Conservation (phyloP, 2,888 invertebrate species). For the Eupithecia vulgata region DNA sequence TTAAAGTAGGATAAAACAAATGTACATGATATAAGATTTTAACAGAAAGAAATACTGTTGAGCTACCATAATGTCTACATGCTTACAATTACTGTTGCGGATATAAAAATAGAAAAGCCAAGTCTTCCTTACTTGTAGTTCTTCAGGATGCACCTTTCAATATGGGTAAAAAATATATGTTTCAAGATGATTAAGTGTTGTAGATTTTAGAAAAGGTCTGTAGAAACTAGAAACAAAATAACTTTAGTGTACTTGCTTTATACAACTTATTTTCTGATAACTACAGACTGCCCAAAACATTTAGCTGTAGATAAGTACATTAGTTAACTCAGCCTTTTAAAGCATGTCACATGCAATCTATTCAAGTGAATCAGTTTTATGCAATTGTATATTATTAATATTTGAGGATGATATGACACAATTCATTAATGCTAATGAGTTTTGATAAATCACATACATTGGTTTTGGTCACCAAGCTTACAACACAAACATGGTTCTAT, state of each 20-base stretch:
- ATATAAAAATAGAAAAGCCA: conserved; percentile 84
- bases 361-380: not conserved
- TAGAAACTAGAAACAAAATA: not conserved
- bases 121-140: conserved; percentile 62
- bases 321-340: not conserved
- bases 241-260: conserved; percentile 4
- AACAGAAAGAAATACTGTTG: conserved; percentile 72
- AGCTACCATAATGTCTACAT: conserved; percentile 58
- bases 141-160: conserved; percentile 63
- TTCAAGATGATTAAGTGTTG: conserved; percentile 57
- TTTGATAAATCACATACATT: not conserved
- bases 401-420: not conserved
- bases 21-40: conserved; percentile 64
- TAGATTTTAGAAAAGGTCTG: conserved; percentile 3
- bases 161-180: conserved; percentile 79
- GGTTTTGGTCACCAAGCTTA: not conserved
- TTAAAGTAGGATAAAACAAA: conserved; percentile 65
- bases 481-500: not conserved
- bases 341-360: not conserved
- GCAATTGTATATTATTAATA: not conserved
- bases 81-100: conserved; percentile 62
- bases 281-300: not conserved
- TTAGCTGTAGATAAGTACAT: not conserved
- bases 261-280: conserved; percentile 4
- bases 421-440: not conserved